Base-by-base conservation (phyloP, 2,888 invertebrate species). In the Ochlodes sylvanus region DNA sequence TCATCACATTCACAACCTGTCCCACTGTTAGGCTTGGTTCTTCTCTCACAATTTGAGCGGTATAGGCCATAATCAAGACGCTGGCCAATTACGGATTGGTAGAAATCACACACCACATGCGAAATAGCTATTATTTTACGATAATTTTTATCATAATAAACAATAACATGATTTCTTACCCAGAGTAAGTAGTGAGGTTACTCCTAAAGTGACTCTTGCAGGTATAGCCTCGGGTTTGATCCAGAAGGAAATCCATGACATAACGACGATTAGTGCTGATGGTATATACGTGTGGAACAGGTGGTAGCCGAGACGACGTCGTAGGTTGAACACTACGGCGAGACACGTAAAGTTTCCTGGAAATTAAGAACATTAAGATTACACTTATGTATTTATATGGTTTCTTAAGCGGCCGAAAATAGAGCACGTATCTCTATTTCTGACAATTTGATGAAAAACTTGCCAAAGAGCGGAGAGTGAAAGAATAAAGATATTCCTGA, bases 231-330 rank as follows among this genome's bases (percentile, higher is more conserved):
- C 98, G 0, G 98, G 98, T 79, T 98, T 98, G 79, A 98, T 98
- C 98, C 98, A 98, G 92, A 98, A 98, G 0, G 98, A 98, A 76
- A 98, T 98, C 98, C 98, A 98, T 70, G 98, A 98, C 97, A 98
- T 98, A 69, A 98, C 98, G 56, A 98, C 98, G 82, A 98, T 98
- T 74, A 98, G 94, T 0, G 97, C 97, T 1, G 98, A 98, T 0
- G 98, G 98, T 77, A 98, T 98, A 87, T 98, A 98, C 0, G 98
- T 98, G 89, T 98, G 98, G 86, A 98, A 98, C 63, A 98, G 94
- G 84, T 98, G 98, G 89, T 98, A 98, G 15, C 98, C 98, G 19
- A 98, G 94, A 0, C 98, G 95, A 5, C 98, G 94, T 54, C 96
- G 95, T 68, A 98, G 91, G 85, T 96, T 97, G 89, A 98, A 98